Evolutionary conservation across 2,888 invertebrate genomes (phyloP).

Genomic region (Drosophila rubida): DNA sequence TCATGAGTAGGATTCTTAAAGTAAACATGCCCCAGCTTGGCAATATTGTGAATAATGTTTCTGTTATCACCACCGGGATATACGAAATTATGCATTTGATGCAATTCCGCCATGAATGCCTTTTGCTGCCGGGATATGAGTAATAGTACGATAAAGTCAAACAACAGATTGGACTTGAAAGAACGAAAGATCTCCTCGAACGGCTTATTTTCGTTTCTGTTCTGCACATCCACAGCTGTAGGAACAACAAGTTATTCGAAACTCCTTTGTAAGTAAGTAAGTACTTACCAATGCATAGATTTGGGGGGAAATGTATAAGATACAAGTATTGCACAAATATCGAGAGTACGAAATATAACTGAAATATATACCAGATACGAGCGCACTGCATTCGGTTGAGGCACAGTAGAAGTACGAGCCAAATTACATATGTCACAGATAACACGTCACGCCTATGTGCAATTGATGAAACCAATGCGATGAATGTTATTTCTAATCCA

Average conservation of each 20-base stretch:
- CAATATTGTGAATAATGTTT: constrained; percentile 89
- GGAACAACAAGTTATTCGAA: background rate
- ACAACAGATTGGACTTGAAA: constrained; percentile 90
- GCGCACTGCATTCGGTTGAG: constrained; percentile 88
- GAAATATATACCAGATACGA: constrained; percentile 93
- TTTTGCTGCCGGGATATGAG: constrained; percentile 93
- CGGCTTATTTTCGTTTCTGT: background rate
- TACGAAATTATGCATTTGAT: constrained; percentile 82
- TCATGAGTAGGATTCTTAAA: constrained; percentile 95
- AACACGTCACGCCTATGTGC: constrained; percentile 95
- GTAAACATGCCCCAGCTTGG: constrained; percentile 86
- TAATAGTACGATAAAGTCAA: constrained; percentile 95
- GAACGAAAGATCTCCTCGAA: constrained; percentile 94
- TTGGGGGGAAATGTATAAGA: constrained; percentile 94
- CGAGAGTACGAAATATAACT: constrained; percentile 90
- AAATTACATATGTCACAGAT: constrained; percentile 93
- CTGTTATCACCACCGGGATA: constrained; percentile 91
- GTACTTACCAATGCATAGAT: constrained; percentile 91
- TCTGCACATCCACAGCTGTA: background rate
- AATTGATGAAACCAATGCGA: constrained; percentile 93
- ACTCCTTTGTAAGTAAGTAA: background rate
- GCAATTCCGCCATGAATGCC: constrained; percentile 92
- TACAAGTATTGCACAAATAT: constrained; percentile 95
- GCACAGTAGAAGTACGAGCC: constrained; percentile 91
- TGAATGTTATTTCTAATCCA: constrained; percentile 96